Conservation (phyloP, 2,113 vertebrate genomes). For the Anguilla japonica region DNA sequence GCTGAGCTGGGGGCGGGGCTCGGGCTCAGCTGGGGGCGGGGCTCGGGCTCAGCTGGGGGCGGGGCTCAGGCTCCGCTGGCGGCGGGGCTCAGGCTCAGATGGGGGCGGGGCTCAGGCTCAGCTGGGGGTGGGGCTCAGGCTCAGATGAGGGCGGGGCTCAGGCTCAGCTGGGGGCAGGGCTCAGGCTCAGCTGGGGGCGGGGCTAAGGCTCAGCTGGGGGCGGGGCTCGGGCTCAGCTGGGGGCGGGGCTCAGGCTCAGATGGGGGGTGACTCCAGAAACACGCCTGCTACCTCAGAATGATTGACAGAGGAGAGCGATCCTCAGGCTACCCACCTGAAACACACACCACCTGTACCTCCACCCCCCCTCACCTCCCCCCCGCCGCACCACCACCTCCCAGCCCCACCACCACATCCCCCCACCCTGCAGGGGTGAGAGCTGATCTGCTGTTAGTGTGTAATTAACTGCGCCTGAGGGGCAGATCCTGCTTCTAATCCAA, state of each 20-base stretch:
- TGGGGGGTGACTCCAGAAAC: not conserved
- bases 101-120: not conserved
- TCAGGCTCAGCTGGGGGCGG: not conserved
- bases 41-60: too few relatives aligned
- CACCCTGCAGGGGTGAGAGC: constrained; percentile 43
- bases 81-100: not conserved
- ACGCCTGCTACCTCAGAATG: constrained; percentile 5
- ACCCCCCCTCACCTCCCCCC: not conserved
- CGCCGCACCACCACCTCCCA: constrained; percentile 19
- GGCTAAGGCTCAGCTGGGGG: not conserved
- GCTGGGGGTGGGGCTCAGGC: not conserved
- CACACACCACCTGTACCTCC: not conserved
- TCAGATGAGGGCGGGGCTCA: not conserved
- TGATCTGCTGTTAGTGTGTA: constrained; percentile 60
- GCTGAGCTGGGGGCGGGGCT: too few relatives aligned
- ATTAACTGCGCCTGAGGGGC: constrained; percentile 59
- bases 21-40: too few relatives aligned
- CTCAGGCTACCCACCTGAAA: too few relatives aligned
- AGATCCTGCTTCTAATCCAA: constrained; percentile 55
- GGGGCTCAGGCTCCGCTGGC: too few relatives aligned
- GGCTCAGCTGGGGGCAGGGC: not conserved
- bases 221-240: not conserved
- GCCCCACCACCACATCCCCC: constrained; percentile 23
- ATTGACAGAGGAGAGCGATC: constrained; percentile 18
- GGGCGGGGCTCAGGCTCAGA: not conserved